Evolutionary conservation across 1,140 invertebrate genomes (phyloP), one percentile per base, ranked within the genome.

Genomic region (Eurosta solidaginis): DNA sequence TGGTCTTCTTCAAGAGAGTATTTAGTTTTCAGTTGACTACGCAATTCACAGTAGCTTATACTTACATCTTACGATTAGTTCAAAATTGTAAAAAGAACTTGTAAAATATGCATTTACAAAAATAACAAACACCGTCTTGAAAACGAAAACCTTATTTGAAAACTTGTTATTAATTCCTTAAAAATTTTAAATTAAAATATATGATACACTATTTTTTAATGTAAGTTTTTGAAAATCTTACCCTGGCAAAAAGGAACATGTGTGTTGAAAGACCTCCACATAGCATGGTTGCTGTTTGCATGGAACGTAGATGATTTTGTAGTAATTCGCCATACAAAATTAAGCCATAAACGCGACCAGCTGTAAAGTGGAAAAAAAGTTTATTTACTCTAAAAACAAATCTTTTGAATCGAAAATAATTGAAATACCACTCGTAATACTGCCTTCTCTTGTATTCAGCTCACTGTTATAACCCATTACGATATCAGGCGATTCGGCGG

Each of bases 191-290:
- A n/a, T 14, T 20, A 42, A 74, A 4, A 0, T 25, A 74, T 27
- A 20, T n/a, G 2, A 10, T 25, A 29, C 12, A 47, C 36, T 17
- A 25, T 47, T 29, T 27, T 17, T 63, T 36, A 78, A 7, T 77
- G 3, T 27, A 44, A 17, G 14, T 9, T 29, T 73, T 22, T 42
- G 20, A 3, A 0, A 20, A 3, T 78, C 80, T 82, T 44, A 87
- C 86, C 76, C 83, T 82, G 0, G 85, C 86, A 74, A 88, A 87
- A 0, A 88, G 80, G 78, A 85, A 87, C 0, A 88, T 77, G 47
- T 87, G 76, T 1, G 84, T 84, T 7, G 86, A 83, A 1, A 88
- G 54, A 5, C 86, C 86, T 1, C 86, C 86, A 20, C 80, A 84
- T 4, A 87, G 78, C 0, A 78, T 77, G 12, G 84, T 84, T n/a